Evolutionary conservation across 2,888 invertebrate genomes (phyloP), one percentile per base, ranked within the genome.

Genomic region (Euphydryas editha): DNA sequence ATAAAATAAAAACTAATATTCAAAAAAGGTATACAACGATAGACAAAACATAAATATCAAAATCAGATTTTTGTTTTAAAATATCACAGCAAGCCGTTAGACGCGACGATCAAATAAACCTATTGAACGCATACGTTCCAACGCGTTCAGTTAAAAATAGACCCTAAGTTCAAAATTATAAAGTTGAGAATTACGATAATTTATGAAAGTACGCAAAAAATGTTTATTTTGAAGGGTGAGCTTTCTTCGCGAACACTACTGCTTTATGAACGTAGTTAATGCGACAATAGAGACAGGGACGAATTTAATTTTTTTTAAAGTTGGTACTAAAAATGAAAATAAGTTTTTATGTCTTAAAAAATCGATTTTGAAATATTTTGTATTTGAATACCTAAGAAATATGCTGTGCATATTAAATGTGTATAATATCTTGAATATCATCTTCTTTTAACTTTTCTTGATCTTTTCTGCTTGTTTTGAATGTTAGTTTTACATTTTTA

Each of bases 181-280:
- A 77, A 78, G 82, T 77, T 71, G 64, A 77, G 65, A 68, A 59
- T 69, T 46, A 55, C 30, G 64, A 20, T 18, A 20, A 69, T 76
- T 73, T 70, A 61, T 65, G 67, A 82, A 79, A 78, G 80, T 79
- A 77, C 76, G 20, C 5, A 81, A 85, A 85, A 85, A 84, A 83
- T 73, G 78, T 83, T 81, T 84, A 79, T 84, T 85, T 82, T 79
- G 82, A 80, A 86, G 88, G 90, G 89, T 83, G 81, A 80, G 85
- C 86, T 90, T 91, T 89, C 90, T 90, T 92, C 72, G 81, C 86
- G 85, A 82, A 83, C 84, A 82, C 82, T 84, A 81, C 81, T 86
- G 84, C 90, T 87, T 86, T 87, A 86, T 82, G 81, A 80, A 80
- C 82, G 78, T 74, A 85, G 85, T 65, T 87, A 86, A 85, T 83